phyloP scores from a whole-genome alignment of 2,113 vertebrate genomes.

The Equus przewalskii region DNA sequence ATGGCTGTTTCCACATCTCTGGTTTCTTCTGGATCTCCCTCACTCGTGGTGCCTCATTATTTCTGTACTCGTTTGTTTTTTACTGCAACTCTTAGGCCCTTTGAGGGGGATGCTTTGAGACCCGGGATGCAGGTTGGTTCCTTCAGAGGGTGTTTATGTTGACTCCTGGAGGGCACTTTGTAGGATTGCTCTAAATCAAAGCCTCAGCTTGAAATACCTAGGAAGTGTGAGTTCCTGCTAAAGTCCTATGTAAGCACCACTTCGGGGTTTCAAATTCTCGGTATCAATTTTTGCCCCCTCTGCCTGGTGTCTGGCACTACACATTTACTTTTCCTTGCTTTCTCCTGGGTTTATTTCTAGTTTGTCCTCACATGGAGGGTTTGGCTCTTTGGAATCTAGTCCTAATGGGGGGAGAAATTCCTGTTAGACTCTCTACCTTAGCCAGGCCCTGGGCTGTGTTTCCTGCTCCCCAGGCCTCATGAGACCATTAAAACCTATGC shows the following conservation, averaged over 20 bases:
- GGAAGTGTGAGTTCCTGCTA: background rate
- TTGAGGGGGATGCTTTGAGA: background rate
- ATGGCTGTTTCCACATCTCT: background rate
- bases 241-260: background rate
- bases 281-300: background rate
- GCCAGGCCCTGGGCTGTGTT: background rate
- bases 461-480: background rate
- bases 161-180: background rate
- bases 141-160: background rate
- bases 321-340: background rate
- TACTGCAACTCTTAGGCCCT: background rate
- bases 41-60: background rate
- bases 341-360: background rate
- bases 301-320: background rate
- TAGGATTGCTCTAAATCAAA: background rate
- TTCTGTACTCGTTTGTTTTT: background rate
- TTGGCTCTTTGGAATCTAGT: background rate
- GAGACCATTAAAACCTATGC: background rate
- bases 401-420: background rate
- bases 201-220: background rate
- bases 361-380: background rate
- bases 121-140: background rate
- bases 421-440: background rate
- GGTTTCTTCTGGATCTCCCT: background rate
- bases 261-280: background rate